Conservation (phyloP, 2,888 invertebrate genomes). For the Galerucella calmariensis region DNA sequence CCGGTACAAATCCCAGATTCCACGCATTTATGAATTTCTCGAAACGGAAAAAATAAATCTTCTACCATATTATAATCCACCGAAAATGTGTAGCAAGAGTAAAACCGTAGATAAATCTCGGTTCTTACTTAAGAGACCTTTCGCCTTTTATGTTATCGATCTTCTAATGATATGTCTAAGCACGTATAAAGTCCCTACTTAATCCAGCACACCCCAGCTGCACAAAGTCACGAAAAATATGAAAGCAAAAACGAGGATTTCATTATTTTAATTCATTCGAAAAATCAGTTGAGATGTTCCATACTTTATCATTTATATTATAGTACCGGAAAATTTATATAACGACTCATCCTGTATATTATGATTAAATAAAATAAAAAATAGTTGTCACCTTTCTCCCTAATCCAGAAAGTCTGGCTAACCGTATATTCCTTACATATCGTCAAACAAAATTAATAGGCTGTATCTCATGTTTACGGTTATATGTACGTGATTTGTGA, state of each 20-base stretch:
- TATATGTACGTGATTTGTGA: conserved; percentile 33
- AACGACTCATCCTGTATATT: too few species aligned
- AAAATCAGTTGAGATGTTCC: background rate
- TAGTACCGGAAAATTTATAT: too few species aligned
- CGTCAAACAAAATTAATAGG: conserved; percentile 38
- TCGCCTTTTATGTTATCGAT: conserved; percentile 47
- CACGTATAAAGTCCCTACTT: conserved; percentile 52
- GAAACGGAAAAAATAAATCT: conserved; percentile 35
- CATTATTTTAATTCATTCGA: conserved; percentile 14
- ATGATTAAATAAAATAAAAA: too few species aligned
- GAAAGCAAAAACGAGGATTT: conserved; percentile 8
- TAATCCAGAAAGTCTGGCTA: background rate
- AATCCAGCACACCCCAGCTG: conserved; percentile 51
- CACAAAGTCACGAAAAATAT: conserved; percentile 39
- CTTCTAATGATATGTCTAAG: conserved; percentile 52
- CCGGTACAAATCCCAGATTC: conserved; percentile 3
- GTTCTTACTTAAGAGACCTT: conserved; percentile 39
- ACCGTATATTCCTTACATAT: conserved; percentile 21
- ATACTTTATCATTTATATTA: background rate
- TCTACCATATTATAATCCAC: conserved; percentile 36
- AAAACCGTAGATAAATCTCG: conserved; percentile 41
- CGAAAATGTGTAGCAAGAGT: conserved; percentile 39
- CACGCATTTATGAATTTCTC: conserved; percentile 31
- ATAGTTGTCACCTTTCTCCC: background rate
- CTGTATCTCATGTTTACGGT: conserved; percentile 36